These are phyloP conservation scores for Pagrus major DNA, from an alignment of 2,113 vertebrate species.

Conservation along the genomic window DNA sequence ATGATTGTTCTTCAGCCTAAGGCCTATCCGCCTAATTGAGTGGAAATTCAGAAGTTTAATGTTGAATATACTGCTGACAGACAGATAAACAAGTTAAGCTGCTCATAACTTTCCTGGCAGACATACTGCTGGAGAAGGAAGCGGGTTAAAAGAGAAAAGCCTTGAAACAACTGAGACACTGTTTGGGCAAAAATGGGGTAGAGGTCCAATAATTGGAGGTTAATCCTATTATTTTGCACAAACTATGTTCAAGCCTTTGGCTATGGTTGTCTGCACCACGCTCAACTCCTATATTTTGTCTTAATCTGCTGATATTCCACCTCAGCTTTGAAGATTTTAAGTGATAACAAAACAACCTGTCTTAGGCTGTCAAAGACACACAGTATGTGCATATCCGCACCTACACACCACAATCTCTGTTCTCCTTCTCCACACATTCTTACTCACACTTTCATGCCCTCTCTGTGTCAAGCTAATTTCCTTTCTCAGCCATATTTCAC, in stretches of 20 bases:
- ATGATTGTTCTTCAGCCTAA: neutral
- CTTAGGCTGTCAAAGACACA: neutral
- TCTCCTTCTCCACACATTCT: neutral
- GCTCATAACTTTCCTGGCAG: constrained; percentile 11
- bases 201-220: constrained; percentile 34
- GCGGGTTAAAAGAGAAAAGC: constrained; percentile 26
- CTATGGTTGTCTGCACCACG: constrained; percentile 21
- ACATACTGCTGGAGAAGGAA: constrained; percentile 1
- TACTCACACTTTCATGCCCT: neutral
- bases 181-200: constrained; percentile 11
- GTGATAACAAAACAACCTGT: neutral
- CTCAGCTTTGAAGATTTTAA: neutral
- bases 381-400: neutral
- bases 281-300: neutral
- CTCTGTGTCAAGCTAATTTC: neutral
- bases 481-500: neutral
- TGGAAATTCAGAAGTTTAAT: neutral
- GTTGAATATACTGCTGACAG: neutral
- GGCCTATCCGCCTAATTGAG: constrained; percentile 3
- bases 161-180: constrained; percentile 1
- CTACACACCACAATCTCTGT: neutral
- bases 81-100: neutral
- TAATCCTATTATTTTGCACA: constrained; percentile 42
- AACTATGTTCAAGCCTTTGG: constrained; percentile 14
- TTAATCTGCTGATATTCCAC: constrained; percentile 1